Evolutionary conservation across 37 sponge, comb jelly and placozoan genomes (phyloP).

Genomic region (Eunapius fragilis): DNA sequence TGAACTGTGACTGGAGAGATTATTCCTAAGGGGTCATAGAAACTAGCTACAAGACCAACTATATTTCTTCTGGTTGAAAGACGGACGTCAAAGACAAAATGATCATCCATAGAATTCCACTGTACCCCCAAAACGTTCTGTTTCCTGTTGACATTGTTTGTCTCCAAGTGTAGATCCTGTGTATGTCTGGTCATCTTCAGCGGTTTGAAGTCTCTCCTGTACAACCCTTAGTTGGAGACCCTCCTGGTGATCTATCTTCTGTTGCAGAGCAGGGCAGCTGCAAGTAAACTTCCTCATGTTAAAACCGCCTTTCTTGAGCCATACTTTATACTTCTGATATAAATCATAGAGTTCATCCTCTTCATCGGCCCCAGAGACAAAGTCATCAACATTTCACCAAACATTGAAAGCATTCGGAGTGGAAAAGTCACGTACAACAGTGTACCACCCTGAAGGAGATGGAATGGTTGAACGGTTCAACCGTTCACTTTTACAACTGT

Average conservation of each 20-base stretch:
- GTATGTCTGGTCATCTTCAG: slow-evolving; percentile 18
- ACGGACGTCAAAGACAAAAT: slow-evolving; percentile 23
- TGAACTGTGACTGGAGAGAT: slow-evolving; percentile 26
- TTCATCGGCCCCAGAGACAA: too few relatives aligned
- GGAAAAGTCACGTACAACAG: too few relatives aligned
- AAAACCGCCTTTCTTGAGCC: too few relatives aligned
- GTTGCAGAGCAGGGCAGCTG: neutral
- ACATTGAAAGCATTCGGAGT: too few relatives aligned
- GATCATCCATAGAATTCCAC: slow-evolving; percentile 23
- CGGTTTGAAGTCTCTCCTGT: neutral
- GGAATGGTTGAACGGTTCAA: too few relatives aligned
- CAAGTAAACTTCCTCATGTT: too few relatives aligned
- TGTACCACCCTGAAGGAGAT: too few relatives aligned
- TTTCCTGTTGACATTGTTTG: too few relatives aligned
- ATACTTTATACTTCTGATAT: too few relatives aligned
- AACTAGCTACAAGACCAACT: neutral
- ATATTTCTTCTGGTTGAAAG: slow-evolving; percentile 27
- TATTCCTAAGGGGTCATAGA: slow-evolving; percentile 37
- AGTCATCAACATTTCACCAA: too few relatives aligned
- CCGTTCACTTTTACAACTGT: too few relatives aligned
- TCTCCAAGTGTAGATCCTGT: slow-evolving; percentile 8
- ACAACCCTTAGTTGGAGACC: neutral
- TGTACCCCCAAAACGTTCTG: slow-evolving; percentile 35
- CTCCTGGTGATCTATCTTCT: slow-evolving; percentile 10
- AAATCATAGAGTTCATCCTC: too few relatives aligned